These are phyloP conservation scores for Lepidochitona cinerea DNA, from an alignment of 2,888 invertebrate species.

Conservation along the genomic window DNA sequence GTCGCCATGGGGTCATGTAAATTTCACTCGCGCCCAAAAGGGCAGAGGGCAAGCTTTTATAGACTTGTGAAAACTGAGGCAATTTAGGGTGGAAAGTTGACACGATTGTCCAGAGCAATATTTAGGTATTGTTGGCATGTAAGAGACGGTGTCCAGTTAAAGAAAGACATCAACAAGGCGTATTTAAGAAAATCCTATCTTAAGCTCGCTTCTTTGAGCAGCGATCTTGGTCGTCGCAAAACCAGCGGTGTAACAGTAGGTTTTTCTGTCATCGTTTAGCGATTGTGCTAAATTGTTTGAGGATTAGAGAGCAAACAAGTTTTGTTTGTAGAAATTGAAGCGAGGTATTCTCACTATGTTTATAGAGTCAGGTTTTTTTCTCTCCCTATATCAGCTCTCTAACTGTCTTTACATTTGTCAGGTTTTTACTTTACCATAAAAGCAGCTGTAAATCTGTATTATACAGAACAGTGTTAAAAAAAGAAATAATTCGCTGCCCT, in stretches of 20 bases:
- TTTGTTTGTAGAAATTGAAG: neutral
- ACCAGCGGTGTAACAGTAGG: no score
- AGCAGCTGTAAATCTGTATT: no score
- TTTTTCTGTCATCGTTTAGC: neutral
- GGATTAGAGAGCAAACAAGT: neutral
- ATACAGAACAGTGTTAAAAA: no score
- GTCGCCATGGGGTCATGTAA: neutral
- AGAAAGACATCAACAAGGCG: no score
- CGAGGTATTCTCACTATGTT: neutral
- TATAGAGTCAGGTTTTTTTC: neutral
- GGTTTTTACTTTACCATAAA: no score
- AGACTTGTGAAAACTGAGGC: slow-evolving; percentile 4
- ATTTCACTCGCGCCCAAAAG: neutral
- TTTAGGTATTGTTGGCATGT: neutral
- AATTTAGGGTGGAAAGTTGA: neutral
- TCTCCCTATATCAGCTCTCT: no score
- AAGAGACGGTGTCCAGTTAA: neutral
- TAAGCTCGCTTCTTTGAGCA: no score
- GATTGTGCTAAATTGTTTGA: neutral
- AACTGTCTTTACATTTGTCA: no score
- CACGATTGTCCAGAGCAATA: neutral
- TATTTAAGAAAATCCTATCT: no score
- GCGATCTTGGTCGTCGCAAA: no score
- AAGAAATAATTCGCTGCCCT: no score
- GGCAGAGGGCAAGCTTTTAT: neutral